Evolutionary conservation across 2,888 invertebrate species (phyloP).

Genomic region (Hypena proboscidalis): DNA sequence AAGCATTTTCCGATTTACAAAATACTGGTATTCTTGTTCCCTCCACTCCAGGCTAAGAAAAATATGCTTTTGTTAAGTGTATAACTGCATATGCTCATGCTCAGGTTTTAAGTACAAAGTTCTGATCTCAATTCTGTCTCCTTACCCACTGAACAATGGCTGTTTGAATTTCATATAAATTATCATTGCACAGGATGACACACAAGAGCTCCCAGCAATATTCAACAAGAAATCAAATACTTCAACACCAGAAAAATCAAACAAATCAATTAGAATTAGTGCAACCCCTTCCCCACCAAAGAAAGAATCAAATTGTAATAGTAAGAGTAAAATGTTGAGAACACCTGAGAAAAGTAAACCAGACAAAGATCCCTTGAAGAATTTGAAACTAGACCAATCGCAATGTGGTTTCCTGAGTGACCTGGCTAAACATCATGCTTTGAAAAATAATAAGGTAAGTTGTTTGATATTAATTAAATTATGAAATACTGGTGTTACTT

Average conservation of each 20-base stretch:
- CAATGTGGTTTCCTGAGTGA: constrained; percentile 53
- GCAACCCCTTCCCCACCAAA: constrained; percentile 51
- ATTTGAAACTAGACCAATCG: constrained; percentile 57
- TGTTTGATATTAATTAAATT: not conserved
- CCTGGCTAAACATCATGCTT: constrained; percentile 51
- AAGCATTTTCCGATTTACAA: too few relatives aligned
- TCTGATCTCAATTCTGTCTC: too few relatives aligned
- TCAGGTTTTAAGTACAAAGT: too few relatives aligned
- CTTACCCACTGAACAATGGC: too few relatives aligned
- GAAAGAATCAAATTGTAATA: constrained; percentile 30
- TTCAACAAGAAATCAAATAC: constrained; percentile 38
- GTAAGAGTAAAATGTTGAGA: constrained; percentile 39
- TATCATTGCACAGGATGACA: constrained; percentile 54
- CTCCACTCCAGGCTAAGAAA: too few relatives aligned
- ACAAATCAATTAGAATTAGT: constrained; percentile 52
- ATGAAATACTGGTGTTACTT: too few relatives aligned
- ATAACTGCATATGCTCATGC: too few relatives aligned
- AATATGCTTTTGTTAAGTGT: too few relatives aligned
- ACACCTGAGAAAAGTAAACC: constrained; percentile 52
- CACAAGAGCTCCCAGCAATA: constrained; percentile 42
- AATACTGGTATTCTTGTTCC: too few relatives aligned
- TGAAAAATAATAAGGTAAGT: constrained; percentile 52
- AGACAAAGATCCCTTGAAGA: constrained; percentile 58
- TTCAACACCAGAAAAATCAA: constrained; percentile 40
- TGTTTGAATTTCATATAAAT: too few relatives aligned